Conservation (phyloP, 2,113 vertebrate species). For the Ophthalmolycus amberensis region DNA sequence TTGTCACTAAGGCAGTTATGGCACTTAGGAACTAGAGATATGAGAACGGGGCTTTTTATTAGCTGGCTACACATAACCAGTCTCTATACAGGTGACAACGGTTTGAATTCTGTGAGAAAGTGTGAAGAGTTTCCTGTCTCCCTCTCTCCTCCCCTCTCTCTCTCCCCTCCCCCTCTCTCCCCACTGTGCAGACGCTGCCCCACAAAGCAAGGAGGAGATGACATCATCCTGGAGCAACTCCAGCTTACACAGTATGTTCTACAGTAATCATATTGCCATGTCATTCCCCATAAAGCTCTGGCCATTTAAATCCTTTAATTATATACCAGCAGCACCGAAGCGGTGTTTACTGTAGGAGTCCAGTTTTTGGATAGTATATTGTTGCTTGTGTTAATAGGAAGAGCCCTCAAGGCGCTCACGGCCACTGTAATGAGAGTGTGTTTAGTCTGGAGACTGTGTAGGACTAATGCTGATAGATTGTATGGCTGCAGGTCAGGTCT, state of each 20-base stretch:
- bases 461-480: conserved; percentile 86
- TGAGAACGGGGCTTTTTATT: conserved; percentile 40
- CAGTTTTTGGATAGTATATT: conserved; percentile 65
- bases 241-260: conserved; percentile 57
- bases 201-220: conserved; percentile 64
- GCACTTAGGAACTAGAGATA: conserved; percentile 9
- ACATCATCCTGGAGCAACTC: conserved; percentile 72
- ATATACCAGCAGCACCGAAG: conserved; percentile 68
- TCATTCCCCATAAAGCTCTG: conserved; percentile 67
- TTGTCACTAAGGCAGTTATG: conserved; percentile 22
- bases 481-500: conserved; percentile 82
- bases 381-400: conserved; percentile 80
- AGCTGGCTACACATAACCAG: conserved; percentile 1
- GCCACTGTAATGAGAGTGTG: conserved; percentile 84
- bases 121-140: conserved; percentile 43
- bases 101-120: conserved; percentile 61
- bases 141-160: conserved; percentile 10
- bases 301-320: conserved; percentile 73
- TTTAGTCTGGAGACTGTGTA: conserved; percentile 84
- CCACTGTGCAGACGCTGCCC: conserved; percentile 30
- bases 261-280: conserved; percentile 73
- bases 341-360: conserved; percentile 74
- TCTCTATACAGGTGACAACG: conserved; percentile 51
- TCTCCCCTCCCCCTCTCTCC: conserved; percentile 16
- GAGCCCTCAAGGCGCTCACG: conserved; percentile 69